These are phyloP conservation scores for Aphelocoma coerulescens DNA, from an alignment of 2,113 vertebrate genomes.

Conservation along the genomic window DNA sequence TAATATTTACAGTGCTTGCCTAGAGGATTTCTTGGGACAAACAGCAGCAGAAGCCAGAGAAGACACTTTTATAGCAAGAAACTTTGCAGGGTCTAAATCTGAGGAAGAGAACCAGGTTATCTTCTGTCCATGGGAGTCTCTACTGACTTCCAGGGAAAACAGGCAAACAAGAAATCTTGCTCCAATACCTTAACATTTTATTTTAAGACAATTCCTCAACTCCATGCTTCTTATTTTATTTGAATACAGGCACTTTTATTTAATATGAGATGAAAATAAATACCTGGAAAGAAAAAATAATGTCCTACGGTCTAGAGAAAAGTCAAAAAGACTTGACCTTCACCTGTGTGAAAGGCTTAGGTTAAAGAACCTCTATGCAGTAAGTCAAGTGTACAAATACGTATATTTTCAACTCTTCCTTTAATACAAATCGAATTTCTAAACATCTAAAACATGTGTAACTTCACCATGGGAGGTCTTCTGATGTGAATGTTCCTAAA, in stretches of 20 bases:
- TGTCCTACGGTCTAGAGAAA: not conserved
- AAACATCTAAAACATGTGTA: fast-evolving
- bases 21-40: not conserved
- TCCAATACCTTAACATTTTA: not conserved
- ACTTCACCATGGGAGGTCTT: not conserved
- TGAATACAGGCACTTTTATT: not conserved
- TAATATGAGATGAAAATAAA: not conserved
- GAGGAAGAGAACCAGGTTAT: not conserved
- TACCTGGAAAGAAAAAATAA: not conserved
- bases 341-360: not conserved
- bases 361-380: not conserved
- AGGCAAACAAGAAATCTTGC: not conserved
- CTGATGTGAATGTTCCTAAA: not conserved
- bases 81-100: not conserved
- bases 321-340: not conserved
- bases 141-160: not conserved
- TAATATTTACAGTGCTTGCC: not conserved
- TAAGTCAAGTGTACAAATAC: not conserved
- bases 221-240: not conserved
- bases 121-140: not conserved
- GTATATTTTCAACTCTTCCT: not conserved
- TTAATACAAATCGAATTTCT: not conserved
- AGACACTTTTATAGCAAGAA: not conserved
- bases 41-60: not conserved
- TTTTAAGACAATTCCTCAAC: not conserved